Base-by-base conservation (phyloP, 2,797 vertebrate genomes). In the Platyrinchus mystaceus region DNA sequence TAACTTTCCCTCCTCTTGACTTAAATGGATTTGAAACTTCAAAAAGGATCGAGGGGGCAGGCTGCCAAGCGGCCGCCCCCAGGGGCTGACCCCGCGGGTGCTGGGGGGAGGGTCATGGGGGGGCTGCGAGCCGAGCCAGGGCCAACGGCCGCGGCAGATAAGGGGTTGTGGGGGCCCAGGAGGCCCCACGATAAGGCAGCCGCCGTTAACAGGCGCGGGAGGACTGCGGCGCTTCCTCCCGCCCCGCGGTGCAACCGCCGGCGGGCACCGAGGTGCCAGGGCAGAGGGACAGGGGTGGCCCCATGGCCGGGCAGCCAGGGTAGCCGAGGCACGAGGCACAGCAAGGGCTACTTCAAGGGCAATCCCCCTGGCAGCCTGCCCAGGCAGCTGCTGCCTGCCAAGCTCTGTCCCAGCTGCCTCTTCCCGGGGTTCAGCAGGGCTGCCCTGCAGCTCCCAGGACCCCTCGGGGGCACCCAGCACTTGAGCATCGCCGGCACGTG, bases 21-120 rank as follows among this genome's bases (percentile, higher is more conserved):
- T 97, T 97, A 95, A 97, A 96, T 87, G 97, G 94, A 97, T 97
- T 97, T 95, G 64, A 76, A 95, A 95, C 96, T 95, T 96, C 95
- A 95, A 95, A 96, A 94, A 91, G 95, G 93, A 93, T 76, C 23
- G 66, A 49, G 64, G 86, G 89, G 92, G 86, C 86, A 91, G 19
- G 88, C 90, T 90, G 94, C 89, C 93, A 90, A 94, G 93, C 36
- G 4, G 63, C 62, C 39, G 47, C 55, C 70, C 90, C 68, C 37
- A 5, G 7, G 26, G 52, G 66, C 68, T 50, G 66, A 93, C 89
- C 56, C 78, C 8, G 12, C 41, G 22, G 79, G 89, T 56, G 66
- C 53, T 36, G 34, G 49, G 47, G 50, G 23, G 59, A 43, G 63
- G 34, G 34, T n/a, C 8, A 9, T 9, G 23, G 60, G 34, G 71